These are phyloP conservation scores for Amia ocellicauda DNA, from an alignment of 2,113 vertebrate genomes.

Conservation along the genomic window DNA sequence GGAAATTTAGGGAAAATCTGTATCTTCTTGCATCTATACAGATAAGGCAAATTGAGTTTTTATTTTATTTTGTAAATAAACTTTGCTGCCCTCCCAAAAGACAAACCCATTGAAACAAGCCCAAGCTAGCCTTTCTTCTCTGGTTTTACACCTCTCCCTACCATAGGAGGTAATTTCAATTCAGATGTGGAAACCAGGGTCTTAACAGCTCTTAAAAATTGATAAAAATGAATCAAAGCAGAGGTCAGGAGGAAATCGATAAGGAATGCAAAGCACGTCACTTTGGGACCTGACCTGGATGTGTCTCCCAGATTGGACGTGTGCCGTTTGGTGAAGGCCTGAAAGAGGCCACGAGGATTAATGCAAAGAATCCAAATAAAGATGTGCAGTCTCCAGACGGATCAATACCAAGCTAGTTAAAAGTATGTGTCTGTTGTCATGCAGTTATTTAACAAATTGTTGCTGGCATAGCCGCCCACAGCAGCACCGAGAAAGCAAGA, in stretches of 20 bases:
- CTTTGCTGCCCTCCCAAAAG: too few relatives aligned
- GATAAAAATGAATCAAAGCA: not conserved
- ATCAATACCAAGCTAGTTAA: conserved; percentile 48
- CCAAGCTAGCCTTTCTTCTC: too few relatives aligned
- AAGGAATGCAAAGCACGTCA: not conserved
- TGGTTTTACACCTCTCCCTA: too few relatives aligned
- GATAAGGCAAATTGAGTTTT: too few relatives aligned
- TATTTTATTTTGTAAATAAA: too few relatives aligned
- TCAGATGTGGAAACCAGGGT: not conserved
- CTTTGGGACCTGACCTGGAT: not conserved
- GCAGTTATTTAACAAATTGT: conserved; percentile 41
- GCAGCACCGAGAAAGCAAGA: conserved; percentile 33
- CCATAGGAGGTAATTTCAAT: too few relatives aligned
- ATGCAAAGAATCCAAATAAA: conserved; percentile 30
- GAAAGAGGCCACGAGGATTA: conserved; percentile 23
- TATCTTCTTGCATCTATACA: too few relatives aligned
- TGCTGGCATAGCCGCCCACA: conserved; percentile 21
- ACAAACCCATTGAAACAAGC: too few relatives aligned
- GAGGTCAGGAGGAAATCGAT: not conserved
- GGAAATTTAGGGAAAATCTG: too few relatives aligned
- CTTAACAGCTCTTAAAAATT: conserved; percentile 13
- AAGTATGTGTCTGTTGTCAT: conserved; percentile 38
- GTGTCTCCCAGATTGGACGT: too few relatives aligned
- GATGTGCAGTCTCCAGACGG: conserved; percentile 35
- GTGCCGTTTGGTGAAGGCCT: too few relatives aligned